A percentile compares a stretch with the other conserved stretches of the same genome.
Conservation (phyloP, 92 coral and sea anemone genomes). For the Blastomussa wellsi region DNA sequence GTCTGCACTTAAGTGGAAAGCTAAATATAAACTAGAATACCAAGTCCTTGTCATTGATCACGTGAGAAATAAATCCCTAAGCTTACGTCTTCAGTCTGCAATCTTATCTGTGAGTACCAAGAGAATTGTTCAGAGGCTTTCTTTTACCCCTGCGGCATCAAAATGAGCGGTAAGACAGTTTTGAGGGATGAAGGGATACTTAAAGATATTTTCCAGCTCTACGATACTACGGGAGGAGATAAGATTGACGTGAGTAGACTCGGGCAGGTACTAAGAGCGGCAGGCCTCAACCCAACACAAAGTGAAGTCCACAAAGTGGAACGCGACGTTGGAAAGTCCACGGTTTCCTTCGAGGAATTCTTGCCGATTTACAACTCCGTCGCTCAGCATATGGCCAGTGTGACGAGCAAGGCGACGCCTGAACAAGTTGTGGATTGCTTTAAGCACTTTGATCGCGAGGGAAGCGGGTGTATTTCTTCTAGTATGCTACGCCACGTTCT, state of each 20-base stretch:
- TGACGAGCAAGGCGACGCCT: conserved; percentile 70
- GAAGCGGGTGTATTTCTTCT: conserved; percentile 78
- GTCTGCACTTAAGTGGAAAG: background rate
- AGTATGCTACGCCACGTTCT: conserved; percentile 88
- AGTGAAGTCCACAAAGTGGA: conserved; percentile 86
- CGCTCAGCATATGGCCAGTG: conserved; percentile 73
- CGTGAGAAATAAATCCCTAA: conserved; percentile 6
- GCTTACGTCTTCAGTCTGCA: background rate
- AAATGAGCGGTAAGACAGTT: conserved; percentile 58
- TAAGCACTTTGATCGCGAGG: conserved; percentile 88
- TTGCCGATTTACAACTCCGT: conserved; percentile 90
- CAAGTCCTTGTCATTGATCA: conserved; percentile 2
- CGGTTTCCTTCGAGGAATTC: conserved; percentile 86
- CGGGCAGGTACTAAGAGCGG: conserved; percentile 87
- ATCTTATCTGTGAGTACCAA: background rate
- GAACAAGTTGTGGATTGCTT: conserved; percentile 92
- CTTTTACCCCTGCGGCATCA: conserved; percentile 8
- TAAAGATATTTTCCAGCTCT: conserved; percentile 86
- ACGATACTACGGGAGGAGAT: conserved; percentile 86
- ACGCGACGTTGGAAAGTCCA: conserved; percentile 79
- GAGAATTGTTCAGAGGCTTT: background rate
- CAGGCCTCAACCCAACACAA: conserved; percentile 93
- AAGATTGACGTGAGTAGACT: conserved; percentile 74
- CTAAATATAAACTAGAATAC: conserved; percentile 18
- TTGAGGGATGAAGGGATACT: conserved; percentile 78